A percentile compares a stretch with the other conserved stretches of the same genome.
These are phyloP conservation scores for Scolanthus callimorphus DNA, from an alignment of 92 coral and sea anemone genomes.

Conservation along the genomic window DNA sequence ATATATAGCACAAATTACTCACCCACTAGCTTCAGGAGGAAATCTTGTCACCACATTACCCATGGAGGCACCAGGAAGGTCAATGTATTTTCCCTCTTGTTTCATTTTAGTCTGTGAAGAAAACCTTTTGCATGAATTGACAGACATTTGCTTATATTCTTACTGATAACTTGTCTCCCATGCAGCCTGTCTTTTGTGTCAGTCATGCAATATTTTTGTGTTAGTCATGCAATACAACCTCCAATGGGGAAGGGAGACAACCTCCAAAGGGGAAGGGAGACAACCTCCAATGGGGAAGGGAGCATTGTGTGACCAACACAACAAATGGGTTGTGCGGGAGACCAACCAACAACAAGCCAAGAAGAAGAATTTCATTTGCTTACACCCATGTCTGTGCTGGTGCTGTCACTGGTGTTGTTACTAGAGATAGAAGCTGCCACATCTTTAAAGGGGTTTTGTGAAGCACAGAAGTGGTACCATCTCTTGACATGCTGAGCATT, in stretches of 20 bases:
- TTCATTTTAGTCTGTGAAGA: conserved; percentile 70
- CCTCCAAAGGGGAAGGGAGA: too few relatives aligned
- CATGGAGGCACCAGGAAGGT: conserved; percentile 86
- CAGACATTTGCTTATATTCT: too few relatives aligned
- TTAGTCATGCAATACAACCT: not conserved
- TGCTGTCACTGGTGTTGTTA: conserved; percentile 1
- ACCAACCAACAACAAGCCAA: too few relatives aligned
- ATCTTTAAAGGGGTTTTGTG: conserved; percentile 74
- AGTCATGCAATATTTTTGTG: too few relatives aligned
- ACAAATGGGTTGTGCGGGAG: too few relatives aligned
- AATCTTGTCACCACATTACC: conserved; percentile 96
- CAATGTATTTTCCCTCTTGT: conserved; percentile 92
- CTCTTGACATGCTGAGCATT: conserved; percentile 65
- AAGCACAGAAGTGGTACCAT: conserved; percentile 78
- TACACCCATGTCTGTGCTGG: conserved; percentile 17
- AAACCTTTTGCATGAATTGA: too few relatives aligned
- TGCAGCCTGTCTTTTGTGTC: too few relatives aligned
- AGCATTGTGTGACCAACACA: too few relatives aligned
- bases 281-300: too few relatives aligned
- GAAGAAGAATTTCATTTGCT: not conserved
- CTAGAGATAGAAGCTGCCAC: conserved; percentile 42
- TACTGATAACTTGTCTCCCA: too few relatives aligned
- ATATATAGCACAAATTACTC: too few relatives aligned
- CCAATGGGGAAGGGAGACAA: not conserved
- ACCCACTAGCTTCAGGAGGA: conserved; percentile 99